Percentiles rank a stretch among this genome's conserved stretches.
Conservation (phyloP, 2,888 invertebrate genomes). For the Platycheirus rosarum region DNA sequence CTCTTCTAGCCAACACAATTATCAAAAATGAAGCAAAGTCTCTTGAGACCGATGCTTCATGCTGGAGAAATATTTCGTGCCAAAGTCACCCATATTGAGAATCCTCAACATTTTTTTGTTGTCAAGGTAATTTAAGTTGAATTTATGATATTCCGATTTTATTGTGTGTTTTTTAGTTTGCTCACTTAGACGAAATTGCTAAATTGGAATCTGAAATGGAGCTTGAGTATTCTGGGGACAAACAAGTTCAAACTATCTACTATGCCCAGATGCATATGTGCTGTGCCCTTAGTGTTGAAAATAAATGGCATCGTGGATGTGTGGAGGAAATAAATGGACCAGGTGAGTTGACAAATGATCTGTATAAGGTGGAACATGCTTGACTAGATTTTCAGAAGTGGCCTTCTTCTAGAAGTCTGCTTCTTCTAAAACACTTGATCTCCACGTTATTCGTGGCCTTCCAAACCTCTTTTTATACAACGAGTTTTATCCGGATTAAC, state of each 20-base stretch:
- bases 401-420: too few species aligned
- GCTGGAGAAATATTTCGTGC: constrained; percentile 81
- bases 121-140: constrained; percentile 84
- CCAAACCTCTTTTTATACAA: too few species aligned
- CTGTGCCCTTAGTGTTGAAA: constrained; percentile 77
- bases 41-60: constrained; percentile 74
- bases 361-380: too few species aligned
- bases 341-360: constrained; percentile 76
- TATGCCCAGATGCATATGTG: constrained; percentile 77
- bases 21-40: constrained; percentile 74
- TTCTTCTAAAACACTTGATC: too few species aligned
- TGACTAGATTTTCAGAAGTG: too few species aligned
- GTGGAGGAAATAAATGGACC: constrained; percentile 77
- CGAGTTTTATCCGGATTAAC: too few species aligned
- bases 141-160: not conserved
- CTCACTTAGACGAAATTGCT: constrained; percentile 22
- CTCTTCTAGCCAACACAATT: constrained; percentile 69
- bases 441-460: too few species aligned
- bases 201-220: constrained; percentile 44
- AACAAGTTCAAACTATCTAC: constrained; percentile 77
- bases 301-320: constrained; percentile 79
- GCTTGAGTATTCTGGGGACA: constrained; percentile 26
- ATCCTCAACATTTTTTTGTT: constrained; percentile 87
- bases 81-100: constrained; percentile 85
- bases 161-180: constrained; percentile 44